phyloP scores from a whole-genome alignment of 2,797 vertebrate genomes.

The Lophotriccus pileatus region DNA sequence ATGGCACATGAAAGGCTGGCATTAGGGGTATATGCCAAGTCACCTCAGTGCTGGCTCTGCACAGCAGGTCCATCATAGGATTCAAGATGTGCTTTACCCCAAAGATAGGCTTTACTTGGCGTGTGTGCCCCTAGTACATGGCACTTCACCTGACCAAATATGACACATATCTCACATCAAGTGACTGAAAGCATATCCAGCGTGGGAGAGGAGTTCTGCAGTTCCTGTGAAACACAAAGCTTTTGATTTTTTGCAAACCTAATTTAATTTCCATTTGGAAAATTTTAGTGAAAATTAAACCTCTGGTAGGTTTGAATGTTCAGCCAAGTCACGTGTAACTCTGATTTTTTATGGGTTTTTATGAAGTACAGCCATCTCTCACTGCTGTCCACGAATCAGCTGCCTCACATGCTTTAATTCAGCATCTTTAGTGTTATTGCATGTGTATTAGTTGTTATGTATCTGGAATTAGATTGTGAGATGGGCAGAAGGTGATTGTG shows the following conservation, averaged over 20 bases:
- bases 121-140: neutral
- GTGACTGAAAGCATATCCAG: neutral
- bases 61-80: neutral
- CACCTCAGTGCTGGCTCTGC: neutral
- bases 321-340: neutral
- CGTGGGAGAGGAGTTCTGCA: neutral
- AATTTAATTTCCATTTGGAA: neutral
- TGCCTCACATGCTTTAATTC: neutral
- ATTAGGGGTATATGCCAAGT: neutral
- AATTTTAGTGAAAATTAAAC: neutral
- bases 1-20: neutral
- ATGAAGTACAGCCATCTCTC: neutral
- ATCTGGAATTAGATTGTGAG: neutral
- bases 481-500: neutral
- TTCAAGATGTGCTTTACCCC: neutral
- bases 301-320: neutral
- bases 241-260: neutral
- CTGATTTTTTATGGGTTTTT: neutral
- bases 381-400: neutral
- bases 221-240: neutral
- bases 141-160: neutral
- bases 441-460: rapidly evolving
- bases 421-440: neutral
- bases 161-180: neutral
- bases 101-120: neutral